Evolutionary conservation across 1,140 invertebrate species (phyloP).

Genomic region (Himalopsyche phryganea): DNA sequence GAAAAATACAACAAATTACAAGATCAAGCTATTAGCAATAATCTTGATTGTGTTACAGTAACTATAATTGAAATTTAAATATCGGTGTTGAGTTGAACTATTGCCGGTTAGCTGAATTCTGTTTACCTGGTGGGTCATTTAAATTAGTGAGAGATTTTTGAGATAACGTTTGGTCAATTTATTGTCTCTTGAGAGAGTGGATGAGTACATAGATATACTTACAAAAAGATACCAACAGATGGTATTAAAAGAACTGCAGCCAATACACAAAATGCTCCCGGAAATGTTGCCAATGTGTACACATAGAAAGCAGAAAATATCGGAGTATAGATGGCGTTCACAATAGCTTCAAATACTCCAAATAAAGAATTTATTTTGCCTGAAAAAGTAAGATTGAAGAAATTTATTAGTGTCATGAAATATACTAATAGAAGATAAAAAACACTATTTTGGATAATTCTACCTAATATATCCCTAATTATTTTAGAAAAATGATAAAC

Average conservation of each 20-base stretch:
- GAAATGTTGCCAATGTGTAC: constrained; percentile 42
- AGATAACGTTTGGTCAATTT: no score
- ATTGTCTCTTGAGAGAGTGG: no score
- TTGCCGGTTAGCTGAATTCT: no score
- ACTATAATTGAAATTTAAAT: no score
- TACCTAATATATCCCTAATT: neutral
- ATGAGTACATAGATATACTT: no score
- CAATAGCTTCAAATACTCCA: constrained; percentile 52
- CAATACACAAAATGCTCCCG: constrained; percentile 48
- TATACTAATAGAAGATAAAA: neutral
- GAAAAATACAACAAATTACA: no score
- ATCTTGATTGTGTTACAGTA: no score
- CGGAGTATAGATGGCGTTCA: constrained; percentile 47
- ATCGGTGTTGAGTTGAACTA: no score
- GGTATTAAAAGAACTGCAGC: constrained; percentile 45
- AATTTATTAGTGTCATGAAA: neutral
- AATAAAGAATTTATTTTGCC: constrained; percentile 58
- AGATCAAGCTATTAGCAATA: no score
- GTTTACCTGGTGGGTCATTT: no score
- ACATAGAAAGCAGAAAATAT: constrained; percentile 50
- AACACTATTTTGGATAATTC: neutral
- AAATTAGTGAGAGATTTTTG: no score
- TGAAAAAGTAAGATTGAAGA: constrained; percentile 38
- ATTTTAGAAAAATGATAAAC: neutral
- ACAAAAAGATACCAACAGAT: constrained; percentile 46